A percentile compares a stretch with the other conserved stretches of the same genome.
These are phyloP conservation scores for Melanogrammus aeglefinus DNA, from an alignment of 2,797 vertebrate species.

Conservation along the genomic window DNA sequence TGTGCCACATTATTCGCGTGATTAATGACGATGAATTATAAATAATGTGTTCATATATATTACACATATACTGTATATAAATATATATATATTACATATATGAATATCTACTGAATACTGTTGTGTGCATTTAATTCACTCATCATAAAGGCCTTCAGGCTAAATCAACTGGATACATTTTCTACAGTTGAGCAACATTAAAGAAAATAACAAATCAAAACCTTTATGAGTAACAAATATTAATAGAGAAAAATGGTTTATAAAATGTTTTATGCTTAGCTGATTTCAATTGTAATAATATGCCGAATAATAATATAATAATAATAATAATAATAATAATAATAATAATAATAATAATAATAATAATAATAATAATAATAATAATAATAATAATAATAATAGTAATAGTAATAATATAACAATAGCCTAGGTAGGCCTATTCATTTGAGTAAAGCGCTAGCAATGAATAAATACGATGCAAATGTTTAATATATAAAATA, in stretches of 20 bases:
- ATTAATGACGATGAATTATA: background rate
- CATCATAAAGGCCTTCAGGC: too few relatives aligned
- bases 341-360: constrained; percentile 9
- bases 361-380: background rate
- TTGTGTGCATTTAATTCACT: too few relatives aligned
- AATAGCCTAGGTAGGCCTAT: background rate
- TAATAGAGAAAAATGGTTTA: background rate
- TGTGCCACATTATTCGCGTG: too few relatives aligned
- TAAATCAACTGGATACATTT: too few relatives aligned
- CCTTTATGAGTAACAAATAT: background rate
- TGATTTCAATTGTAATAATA: background rate
- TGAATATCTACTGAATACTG: background rate
- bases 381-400: background rate
- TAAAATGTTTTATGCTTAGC: background rate
- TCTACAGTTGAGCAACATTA: background rate
- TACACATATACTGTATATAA: background rate
- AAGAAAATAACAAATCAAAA: background rate
- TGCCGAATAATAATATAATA: background rate
- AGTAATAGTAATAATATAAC: background rate
- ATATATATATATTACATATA: background rate
- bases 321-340: too few relatives aligned
- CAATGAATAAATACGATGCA: too few relatives aligned
- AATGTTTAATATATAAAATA: too few relatives aligned
- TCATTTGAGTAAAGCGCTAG: background rate
- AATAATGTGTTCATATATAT: background rate